Evolutionary conservation across 1,140 invertebrate genomes (phyloP), one percentile per base, ranked within the genome.

Genomic region (Philopotamus ludificatus): DNA sequence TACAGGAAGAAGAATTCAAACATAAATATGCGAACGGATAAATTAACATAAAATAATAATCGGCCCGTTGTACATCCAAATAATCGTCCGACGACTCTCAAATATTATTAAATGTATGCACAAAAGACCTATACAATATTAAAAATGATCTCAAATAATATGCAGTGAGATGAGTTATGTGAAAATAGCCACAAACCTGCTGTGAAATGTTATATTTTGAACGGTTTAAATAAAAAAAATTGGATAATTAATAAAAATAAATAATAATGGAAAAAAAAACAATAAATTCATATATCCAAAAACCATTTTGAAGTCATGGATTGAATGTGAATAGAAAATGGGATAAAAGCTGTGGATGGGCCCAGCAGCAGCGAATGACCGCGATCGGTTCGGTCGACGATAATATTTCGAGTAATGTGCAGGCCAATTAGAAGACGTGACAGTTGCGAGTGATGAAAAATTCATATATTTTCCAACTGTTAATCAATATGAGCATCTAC

Each of bases 401-500:
- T n/a, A n/a, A n/a, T 42, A 15, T 22, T 54, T 63, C 8, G 16
- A 47, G 54, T 21, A 51, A 26, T 25, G 22, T 50, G 44, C 45
- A 45, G 65, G 64, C 68, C 64, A 66, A 55, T 62, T 41, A 61
- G 68, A 70, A 70, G 65, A 70, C 68, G 49, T 58, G 67, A 70
- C 67, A 66, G 59, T 74, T 74, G 75, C 77, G 74, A 77, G 74
- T 73, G 75, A 71, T 70, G 60, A 75, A 74, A 73, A 74, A 74
- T 71, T 71, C 63, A 66, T 66, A 58, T 74, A 74, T 73, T 71
- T 70, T 79, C 73, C 47, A 76, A 79, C 78, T 81, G 79, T 80
- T 80, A 80, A 80, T 80, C 73, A 77, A 79, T n/a, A n/a, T 80
- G 80, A 78, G 77, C 75, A 80, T 79, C 79, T 81, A 81, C 79